Percentiles rank a stretch among this genome's conserved stretches.
These are phyloP conservation scores for Agonopterix subpropinquella DNA, from an alignment of 2,888 invertebrate species.

Conservation along the genomic window DNA sequence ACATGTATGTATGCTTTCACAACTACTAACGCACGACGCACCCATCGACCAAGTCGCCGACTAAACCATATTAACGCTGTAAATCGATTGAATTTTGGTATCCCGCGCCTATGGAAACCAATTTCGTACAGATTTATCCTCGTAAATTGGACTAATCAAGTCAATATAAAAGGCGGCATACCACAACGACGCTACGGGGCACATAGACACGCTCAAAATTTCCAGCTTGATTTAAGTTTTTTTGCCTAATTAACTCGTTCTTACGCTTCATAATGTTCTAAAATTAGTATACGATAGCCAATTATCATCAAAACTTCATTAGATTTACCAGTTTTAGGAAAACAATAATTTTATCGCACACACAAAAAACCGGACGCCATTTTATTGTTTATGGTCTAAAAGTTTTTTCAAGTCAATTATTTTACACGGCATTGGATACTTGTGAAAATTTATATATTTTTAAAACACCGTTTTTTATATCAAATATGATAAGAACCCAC, in stretches of 20 bases:
- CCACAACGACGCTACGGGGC: slow-evolving; percentile 63
- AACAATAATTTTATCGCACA: slow-evolving; percentile 71
- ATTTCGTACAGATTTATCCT: slow-evolving; percentile 28
- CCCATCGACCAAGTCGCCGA: slow-evolving; percentile 60
- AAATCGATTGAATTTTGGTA: slow-evolving; percentile 24
- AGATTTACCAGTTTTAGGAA: slow-evolving; percentile 42
- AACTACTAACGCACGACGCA: slow-evolving; percentile 65
- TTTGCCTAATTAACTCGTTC: slow-evolving; percentile 22
- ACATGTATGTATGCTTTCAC: slow-evolving; percentile 71
- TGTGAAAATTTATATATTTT: no score
- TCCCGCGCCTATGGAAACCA: slow-evolving; percentile 20
- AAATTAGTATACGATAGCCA: slow-evolving; percentile 18
- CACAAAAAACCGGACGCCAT: slow-evolving; percentile 75
- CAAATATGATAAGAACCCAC: no score
- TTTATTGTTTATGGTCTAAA: slow-evolving; percentile 69
- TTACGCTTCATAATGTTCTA: slow-evolving; percentile 24
- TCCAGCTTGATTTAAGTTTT: slow-evolving; percentile 21
- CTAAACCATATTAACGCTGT: slow-evolving; percentile 32
- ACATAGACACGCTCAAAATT: slow-evolving; percentile 58
- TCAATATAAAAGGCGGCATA: slow-evolving; percentile 62
- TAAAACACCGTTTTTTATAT: no score
- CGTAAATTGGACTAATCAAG: slow-evolving; percentile 47
- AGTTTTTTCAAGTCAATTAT: slow-evolving; percentile 18
- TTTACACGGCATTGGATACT: not conserved
- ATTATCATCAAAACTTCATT: slow-evolving; percentile 23